Evolutionary conservation across 2,888 invertebrate genomes (phyloP).

Genomic region (Macropis europaea): DNA sequence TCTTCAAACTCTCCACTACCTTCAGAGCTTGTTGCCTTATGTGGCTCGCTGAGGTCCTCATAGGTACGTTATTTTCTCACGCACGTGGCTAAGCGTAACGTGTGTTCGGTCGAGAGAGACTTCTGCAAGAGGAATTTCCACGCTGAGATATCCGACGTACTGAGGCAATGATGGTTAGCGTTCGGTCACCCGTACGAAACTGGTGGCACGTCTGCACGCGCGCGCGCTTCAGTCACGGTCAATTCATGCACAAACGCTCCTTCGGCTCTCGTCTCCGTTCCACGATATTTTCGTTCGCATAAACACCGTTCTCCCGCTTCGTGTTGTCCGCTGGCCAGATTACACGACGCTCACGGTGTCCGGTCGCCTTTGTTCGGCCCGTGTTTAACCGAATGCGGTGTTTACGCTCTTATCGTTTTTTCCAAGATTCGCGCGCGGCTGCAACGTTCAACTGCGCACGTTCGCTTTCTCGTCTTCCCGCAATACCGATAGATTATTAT

Average conservation of each 20-base stretch:
- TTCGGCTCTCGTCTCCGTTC: conserved; percentile 12
- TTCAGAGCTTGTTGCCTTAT: conserved; percentile 69
- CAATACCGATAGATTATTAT: conserved; percentile 14
- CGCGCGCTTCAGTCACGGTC: conserved; percentile 45
- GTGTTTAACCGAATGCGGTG: conserved; percentile 22
- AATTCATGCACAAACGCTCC: conserved; percentile 46
- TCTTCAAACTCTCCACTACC: conserved; percentile 68
- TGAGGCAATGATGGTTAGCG: conserved; percentile 41
- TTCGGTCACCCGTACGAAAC: conserved; percentile 50
- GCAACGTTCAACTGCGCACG: conserved; percentile 39
- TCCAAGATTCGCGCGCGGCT: conserved; percentile 38
- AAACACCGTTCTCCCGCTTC: conserved; percentile 16
- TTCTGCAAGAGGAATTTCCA: conserved; percentile 1
- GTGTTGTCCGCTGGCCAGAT: conserved; percentile 6
- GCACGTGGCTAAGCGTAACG: conserved; percentile 33
- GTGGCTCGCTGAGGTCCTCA: conserved; percentile 71
- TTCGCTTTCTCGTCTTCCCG: conserved; percentile 14
- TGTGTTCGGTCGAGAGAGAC: conserved; percentile 16
- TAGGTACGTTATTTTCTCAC: conserved; percentile 69
- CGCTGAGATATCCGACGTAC: conserved; percentile 11
- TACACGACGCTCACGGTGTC: too few relatives aligned
- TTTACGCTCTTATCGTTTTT: conserved; percentile 44
- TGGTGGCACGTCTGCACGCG: conserved; percentile 48
- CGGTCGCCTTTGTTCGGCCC: conserved; percentile 13
- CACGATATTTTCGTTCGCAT: conserved; percentile 6